A percentile compares a stretch with the other conserved stretches of the same genome.
phyloP scores from a whole-genome alignment of 1,140 invertebrate genomes.

The Lepidurus couesii region DNA sequence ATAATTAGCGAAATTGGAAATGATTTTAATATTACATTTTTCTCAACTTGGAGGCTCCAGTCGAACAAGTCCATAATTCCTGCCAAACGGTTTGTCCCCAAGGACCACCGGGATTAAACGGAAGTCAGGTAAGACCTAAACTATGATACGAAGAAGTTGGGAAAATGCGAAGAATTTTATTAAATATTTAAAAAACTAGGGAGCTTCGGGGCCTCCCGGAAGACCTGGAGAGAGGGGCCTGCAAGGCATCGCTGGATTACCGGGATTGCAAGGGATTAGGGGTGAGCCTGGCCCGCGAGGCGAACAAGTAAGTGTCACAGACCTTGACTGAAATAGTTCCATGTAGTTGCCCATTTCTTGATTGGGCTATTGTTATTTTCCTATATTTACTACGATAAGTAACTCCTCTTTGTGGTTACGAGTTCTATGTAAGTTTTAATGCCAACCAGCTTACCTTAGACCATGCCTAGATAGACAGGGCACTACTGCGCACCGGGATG shows the following conservation, averaged over 20 bases:
- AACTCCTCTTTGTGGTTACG: too few relatives aligned
- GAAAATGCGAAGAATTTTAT: not conserved
- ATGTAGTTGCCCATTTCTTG: not conserved
- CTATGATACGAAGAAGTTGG: not conserved
- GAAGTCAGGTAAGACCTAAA: slow-evolving; percentile 48
- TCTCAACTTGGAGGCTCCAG: slow-evolving; percentile 6
- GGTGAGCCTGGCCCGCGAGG: slow-evolving; percentile 42
- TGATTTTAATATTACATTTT: too few relatives aligned
- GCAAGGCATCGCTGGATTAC: slow-evolving; percentile 40
- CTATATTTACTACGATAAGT: too few relatives aligned
- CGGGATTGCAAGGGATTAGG: slow-evolving; percentile 38
- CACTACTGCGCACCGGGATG: too few relatives aligned
- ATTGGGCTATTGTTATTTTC: not conserved
- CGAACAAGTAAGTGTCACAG: slow-evolving; percentile 34
- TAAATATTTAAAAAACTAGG: slow-evolving; percentile 30
- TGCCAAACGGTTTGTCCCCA: slow-evolving; percentile 53
- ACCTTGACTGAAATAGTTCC: slow-evolving; percentile 32
- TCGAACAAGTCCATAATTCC: slow-evolving; percentile 34
- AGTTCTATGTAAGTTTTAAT: too few relatives aligned
- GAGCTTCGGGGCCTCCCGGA: slow-evolving; percentile 41
- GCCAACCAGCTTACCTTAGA: too few relatives aligned
- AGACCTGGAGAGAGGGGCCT: slow-evolving; percentile 42
- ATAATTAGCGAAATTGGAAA: too few relatives aligned
- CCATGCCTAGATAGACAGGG: too few relatives aligned
- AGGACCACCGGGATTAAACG: slow-evolving; percentile 56